A percentile compares a stretch with the other conserved stretches of the same genome.
phyloP scores from a whole-genome alignment of 2,888 invertebrate species.

The Globia sparganii region DNA sequence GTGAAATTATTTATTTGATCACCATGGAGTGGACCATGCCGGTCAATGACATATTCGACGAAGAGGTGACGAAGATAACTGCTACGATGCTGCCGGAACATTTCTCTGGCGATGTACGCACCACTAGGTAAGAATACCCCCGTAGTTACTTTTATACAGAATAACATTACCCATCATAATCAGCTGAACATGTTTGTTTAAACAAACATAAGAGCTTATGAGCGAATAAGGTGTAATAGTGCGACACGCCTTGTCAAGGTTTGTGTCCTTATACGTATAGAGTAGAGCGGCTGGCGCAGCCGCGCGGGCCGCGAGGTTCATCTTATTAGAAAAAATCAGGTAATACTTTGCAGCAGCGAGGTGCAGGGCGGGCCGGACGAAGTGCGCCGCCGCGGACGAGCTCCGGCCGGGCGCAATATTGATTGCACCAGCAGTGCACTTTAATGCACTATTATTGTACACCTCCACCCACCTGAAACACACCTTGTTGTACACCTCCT shows the following conservation, averaged over 20 bases:
- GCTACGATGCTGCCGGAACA: conserved; percentile 76
- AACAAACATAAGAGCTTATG: background rate
- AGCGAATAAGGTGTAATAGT: conserved; percentile 21
- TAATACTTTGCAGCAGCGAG: background rate
- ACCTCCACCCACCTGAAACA: no score
- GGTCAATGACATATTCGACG: conserved; percentile 75
- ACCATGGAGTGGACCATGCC: conserved; percentile 72
- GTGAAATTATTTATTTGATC: background rate
- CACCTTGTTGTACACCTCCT: no score
- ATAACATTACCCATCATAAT: background rate
- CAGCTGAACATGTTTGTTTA: background rate
- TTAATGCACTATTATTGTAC: background rate
- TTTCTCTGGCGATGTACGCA: conserved; percentile 74
- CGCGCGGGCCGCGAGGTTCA: background rate
- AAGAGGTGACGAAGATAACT: conserved; percentile 77
- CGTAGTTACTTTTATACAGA: background rate
- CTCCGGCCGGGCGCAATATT: background rate
- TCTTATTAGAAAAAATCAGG: conserved; percentile 5
- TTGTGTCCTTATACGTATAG: conserved; percentile 32
- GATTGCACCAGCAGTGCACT: conserved; percentile 18
- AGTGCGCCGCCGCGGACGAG: conserved; percentile 4
- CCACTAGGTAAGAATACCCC: conserved; percentile 70
- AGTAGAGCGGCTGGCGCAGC: background rate
- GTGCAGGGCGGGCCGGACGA: background rate
- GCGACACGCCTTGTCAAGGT: conserved; percentile 54